Evolutionary conservation across 2,888 invertebrate genomes (phyloP).

Genomic region (Hypomecis atomaria): DNA sequence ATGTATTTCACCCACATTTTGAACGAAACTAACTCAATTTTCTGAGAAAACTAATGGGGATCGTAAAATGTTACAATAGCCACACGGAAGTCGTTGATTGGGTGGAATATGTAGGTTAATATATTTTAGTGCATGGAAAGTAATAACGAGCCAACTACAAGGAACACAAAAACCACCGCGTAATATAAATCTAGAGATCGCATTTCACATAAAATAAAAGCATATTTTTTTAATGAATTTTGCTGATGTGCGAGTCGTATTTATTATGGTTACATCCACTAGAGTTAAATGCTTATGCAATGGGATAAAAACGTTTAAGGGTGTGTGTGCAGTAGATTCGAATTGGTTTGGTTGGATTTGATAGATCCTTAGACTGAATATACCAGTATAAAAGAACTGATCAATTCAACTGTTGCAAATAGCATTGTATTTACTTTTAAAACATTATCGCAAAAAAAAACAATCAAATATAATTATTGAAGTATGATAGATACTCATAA

Average conservation of each 20-base stretch:
- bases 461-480: constrained; percentile 3
- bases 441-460: neutral
- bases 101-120: constrained; percentile 44
- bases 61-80: constrained; percentile 53
- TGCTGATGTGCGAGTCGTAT: no score
- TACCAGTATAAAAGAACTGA: no score
- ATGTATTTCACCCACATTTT: constrained; percentile 68
- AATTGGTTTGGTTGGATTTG: no score
- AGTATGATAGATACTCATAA: constrained; percentile 3
- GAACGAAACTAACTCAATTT: constrained; percentile 54
- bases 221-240: neutral
- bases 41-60: constrained; percentile 50
- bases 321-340: no score
- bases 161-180: neutral
- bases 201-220: neutral
- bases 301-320: no score
- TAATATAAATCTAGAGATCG: neutral
- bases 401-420: neutral
- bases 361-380: no score
- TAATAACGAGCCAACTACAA: constrained; percentile 12
- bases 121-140: constrained; percentile 25
- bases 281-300: no score
- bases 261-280: no score
- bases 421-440: neutral
- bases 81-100: constrained; percentile 69